A percentile compares a stretch with the other conserved stretches of the same genome.
phyloP scores from a whole-genome alignment of 2,113 vertebrate genomes.

The Siniperca knerii region DNA sequence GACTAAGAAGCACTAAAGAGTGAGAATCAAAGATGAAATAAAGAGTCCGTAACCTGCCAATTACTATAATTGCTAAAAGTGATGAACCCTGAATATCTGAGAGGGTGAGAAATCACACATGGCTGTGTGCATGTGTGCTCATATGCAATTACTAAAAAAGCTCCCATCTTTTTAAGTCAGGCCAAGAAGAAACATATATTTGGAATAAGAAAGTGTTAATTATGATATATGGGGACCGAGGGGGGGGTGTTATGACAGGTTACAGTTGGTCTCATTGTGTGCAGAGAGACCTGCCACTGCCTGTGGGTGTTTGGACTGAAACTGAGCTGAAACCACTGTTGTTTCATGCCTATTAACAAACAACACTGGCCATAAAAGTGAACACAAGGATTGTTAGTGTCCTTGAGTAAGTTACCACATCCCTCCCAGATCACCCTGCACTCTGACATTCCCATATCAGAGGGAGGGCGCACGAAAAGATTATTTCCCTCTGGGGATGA shows the following conservation, averaged over 20 bases:
- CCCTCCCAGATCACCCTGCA: constrained; percentile 17
- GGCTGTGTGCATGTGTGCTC: neutral
- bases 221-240: constrained; percentile 26
- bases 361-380: constrained; percentile 19
- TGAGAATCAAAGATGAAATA: constrained; percentile 28
- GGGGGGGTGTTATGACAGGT: constrained; percentile 47
- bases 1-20: neutral
- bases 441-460: constrained; percentile 48
- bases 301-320: constrained; percentile 36
- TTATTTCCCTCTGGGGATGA: constrained; percentile 45
- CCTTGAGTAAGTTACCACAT: constrained; percentile 31
- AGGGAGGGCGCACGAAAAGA: constrained; percentile 2
- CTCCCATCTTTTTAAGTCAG: neutral
- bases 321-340: neutral
- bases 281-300: constrained; percentile 13
- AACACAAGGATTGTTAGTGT: constrained; percentile 10
- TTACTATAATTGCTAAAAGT: constrained; percentile 52
- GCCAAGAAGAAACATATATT: constrained; percentile 31
- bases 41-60: constrained; percentile 42
- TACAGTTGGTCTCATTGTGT: constrained; percentile 27
- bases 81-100: constrained; percentile 3
- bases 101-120: constrained; percentile 4
- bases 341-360: constrained; percentile 31
- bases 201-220: constrained; percentile 41
- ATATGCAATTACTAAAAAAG: constrained; percentile 9